Conservation (phyloP, 2,113 vertebrate genomes). For the Callocephalon fimbriatum region DNA sequence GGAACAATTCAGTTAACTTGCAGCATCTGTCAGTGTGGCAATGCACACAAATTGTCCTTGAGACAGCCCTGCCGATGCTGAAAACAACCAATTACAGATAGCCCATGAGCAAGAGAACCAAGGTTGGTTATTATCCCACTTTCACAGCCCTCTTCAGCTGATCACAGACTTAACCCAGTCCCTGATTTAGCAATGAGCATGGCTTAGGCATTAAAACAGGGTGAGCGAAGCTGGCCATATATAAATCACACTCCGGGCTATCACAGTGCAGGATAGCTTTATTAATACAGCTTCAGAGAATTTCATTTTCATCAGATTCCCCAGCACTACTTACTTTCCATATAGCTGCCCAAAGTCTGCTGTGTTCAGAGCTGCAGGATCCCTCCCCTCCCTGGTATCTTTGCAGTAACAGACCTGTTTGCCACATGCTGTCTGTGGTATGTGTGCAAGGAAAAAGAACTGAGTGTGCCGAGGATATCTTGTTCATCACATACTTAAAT, state of each 20-base stretch:
- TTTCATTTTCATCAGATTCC: neutral
- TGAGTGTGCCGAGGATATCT: neutral
- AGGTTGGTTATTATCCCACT: neutral
- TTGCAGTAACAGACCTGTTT: neutral
- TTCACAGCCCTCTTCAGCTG: neutral
- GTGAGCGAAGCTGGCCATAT: neutral
- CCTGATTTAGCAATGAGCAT: accelerated
- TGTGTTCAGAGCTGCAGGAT: neutral
- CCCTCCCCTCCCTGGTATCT: neutral
- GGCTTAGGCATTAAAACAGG: neutral
- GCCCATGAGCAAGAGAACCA: neutral
- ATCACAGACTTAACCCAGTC: neutral
- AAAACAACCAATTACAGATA: neutral
- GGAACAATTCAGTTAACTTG: neutral
- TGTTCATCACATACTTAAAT: neutral
- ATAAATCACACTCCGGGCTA: neutral
- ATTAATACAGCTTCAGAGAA: neutral
- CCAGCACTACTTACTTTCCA: neutral
- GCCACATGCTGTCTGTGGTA: neutral
- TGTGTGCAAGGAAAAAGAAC: neutral
- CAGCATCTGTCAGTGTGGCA: neutral
- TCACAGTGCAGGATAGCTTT: neutral
- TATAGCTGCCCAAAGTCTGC: neutral
- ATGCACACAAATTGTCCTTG: neutral
- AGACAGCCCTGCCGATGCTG: neutral